Evolutionary conservation across 2,797 vertebrate genomes (phyloP), one percentile per base, ranked within the genome.

Genomic region (Neosalanx taihuensis): DNA sequence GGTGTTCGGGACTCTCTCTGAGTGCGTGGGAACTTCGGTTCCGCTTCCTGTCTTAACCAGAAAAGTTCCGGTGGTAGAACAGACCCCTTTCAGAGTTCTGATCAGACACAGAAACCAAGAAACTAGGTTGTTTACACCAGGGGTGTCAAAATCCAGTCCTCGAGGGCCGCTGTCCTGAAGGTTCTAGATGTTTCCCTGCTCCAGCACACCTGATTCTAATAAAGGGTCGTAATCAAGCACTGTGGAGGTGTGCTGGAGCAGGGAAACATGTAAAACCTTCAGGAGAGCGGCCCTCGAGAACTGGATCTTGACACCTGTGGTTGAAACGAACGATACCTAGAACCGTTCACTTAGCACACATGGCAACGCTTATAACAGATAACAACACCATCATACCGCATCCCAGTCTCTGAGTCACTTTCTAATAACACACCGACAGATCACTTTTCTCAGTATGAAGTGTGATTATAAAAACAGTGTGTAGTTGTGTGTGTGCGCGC

Each of bases 81-180:
- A 61, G 13, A 1, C 68, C 17, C 59, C 41, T 67, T n/a, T 68
- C 29, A 67, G 69, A 75, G 64, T 74, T 77, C 69, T 71, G 80
- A 68, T 56, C 74, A 68, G 62, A 68, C 23, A 64, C 23, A 64
- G 58, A 37, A 15, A 1, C 72, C 75, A 30, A 30, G 76, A 79
- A 77, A 79, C 82, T 83, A 77, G 66, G 66, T 23, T 83, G 72
- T 82, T 72, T 63, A 53, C 17, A 56, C 18, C 23, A 26, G 23
- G 23, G 23, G 23, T 26, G 23, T 26, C 23, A 26, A 26, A 26
- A 1, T 26, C 23, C 23, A 26, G 23, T 26, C 23, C 23, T 26
- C 23, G 1, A 26, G 23, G 23, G 23, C 23, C 23, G 23, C 23
- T 26, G 23, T 26, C 23, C 23, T 26, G 23, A 26, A 26, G 23